phyloP scores from a whole-genome alignment of 2,888 invertebrate genomes.

The Ennomos fuscantarius region DNA sequence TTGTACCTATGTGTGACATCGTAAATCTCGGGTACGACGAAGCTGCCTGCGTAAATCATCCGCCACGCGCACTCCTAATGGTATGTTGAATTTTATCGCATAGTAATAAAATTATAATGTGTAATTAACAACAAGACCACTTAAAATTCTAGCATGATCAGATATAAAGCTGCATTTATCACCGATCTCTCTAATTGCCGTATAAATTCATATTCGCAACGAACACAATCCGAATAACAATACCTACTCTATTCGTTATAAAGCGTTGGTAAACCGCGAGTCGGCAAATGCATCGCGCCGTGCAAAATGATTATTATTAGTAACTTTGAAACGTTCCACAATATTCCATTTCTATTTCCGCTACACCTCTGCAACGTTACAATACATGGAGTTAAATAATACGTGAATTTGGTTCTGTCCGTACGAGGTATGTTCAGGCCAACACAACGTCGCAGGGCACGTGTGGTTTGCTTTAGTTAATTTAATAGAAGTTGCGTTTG shows the following conservation, averaged over 20 bases:
- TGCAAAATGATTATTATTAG: slow-evolving; percentile 50
- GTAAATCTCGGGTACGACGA: slow-evolving; percentile 78
- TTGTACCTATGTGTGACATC: slow-evolving; percentile 66
- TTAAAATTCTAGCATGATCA: slow-evolving; percentile 41
- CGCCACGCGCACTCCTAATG: slow-evolving; percentile 62
- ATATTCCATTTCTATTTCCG: slow-evolving; percentile 53
- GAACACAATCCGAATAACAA: slow-evolving; percentile 38
- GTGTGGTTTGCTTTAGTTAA: slow-evolving; percentile 67
- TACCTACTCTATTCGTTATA: slow-evolving; percentile 51
- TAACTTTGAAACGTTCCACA: slow-evolving; percentile 46
- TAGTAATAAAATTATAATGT: slow-evolving; percentile 70
- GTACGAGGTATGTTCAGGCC: slow-evolving; percentile 43
- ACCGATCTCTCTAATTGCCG: slow-evolving; percentile 11
- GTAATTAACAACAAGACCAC: slow-evolving; percentile 61
- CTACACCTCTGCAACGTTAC: slow-evolving; percentile 41
- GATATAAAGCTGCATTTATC: slow-evolving; percentile 14
- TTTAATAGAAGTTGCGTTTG: slow-evolving; percentile 59
- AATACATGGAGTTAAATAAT: slow-evolving; percentile 36
- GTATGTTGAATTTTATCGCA: slow-evolving; percentile 75
- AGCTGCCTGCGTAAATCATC: slow-evolving; percentile 75
- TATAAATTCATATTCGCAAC: slow-evolving; percentile 8
- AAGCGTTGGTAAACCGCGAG: slow-evolving; percentile 50
- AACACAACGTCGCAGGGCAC: slow-evolving; percentile 50
- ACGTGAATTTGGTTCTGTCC: slow-evolving; percentile 35
- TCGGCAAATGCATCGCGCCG: slow-evolving; percentile 49